Conservation (phyloP, 2,797 vertebrate genomes). For the Pyrocephalus nanus region DNA sequence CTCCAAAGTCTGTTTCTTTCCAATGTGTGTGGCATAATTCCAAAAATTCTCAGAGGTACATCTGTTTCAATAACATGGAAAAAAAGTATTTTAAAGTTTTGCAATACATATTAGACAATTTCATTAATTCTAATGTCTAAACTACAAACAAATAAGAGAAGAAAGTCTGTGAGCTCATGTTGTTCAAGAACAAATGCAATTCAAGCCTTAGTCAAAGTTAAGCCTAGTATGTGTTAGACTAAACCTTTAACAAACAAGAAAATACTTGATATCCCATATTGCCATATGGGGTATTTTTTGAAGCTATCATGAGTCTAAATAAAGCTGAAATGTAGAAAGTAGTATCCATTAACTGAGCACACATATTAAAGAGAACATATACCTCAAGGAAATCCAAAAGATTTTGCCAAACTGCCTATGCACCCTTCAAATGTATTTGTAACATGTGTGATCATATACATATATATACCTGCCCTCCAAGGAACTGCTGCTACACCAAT, state of each 20-base stretch:
- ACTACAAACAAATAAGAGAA: not conserved
- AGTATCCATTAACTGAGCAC: not conserved
- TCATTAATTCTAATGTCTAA: not conserved
- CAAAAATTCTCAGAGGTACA: constrained; percentile 87
- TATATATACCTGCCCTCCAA: constrained; percentile 87
- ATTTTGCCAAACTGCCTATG: not conserved
- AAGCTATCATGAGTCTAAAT: not conserved
- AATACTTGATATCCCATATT: not conserved
- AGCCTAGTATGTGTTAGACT: not conserved
- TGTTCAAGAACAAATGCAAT: not conserved
- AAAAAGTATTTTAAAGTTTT: constrained; percentile 19
- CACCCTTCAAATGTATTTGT: not conserved
- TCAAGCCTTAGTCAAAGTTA: not conserved
- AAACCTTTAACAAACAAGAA: not conserved
- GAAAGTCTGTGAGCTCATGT: not conserved
- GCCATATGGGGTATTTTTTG: not conserved
- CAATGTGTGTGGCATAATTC: constrained; percentile 78
- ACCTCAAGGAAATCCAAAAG: not conserved
- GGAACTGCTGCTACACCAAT: constrained; percentile 82
- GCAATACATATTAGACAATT: not conserved
- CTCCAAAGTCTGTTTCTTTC: constrained; percentile 85
- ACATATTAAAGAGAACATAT: not conserved
- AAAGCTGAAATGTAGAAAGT: not conserved
- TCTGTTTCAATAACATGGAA: constrained; percentile 76
- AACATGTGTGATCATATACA: not conserved